Evolutionary conservation across 2,113 vertebrate genomes (phyloP).

Genomic region (Neoarius graeffei): DNA sequence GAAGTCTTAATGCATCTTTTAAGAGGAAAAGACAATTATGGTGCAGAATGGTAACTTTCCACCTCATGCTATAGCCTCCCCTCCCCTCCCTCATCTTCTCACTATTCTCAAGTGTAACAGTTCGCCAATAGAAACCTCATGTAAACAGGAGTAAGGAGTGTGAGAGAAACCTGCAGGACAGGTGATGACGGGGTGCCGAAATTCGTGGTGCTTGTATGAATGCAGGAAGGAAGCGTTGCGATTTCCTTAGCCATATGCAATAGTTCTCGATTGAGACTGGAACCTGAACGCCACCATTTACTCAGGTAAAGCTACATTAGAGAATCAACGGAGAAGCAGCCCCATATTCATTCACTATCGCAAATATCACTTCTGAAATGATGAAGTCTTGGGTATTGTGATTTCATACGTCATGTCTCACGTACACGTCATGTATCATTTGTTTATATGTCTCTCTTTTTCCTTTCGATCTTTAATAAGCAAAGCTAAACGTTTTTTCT

Average conservation of each 20-base stretch:
- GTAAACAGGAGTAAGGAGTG: slow-evolving; percentile 33
- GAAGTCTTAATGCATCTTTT: slow-evolving; percentile 71
- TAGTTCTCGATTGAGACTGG: slow-evolving; percentile 51
- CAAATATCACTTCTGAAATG: slow-evolving; percentile 45
- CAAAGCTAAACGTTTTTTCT: slow-evolving; percentile 54
- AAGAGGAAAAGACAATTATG: slow-evolving; percentile 59
- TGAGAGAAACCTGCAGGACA: slow-evolving; percentile 73
- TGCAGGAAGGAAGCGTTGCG: slow-evolving; percentile 1
- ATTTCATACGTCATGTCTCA: slow-evolving; percentile 58
- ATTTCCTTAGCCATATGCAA: slow-evolving; percentile 49
- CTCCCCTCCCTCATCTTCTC: slow-evolving; percentile 48
- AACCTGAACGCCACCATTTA: slow-evolving; percentile 71
- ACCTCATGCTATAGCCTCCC: slow-evolving; percentile 64
- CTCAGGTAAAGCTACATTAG: slow-evolving; percentile 73
- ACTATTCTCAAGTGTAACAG: slow-evolving; percentile 53
- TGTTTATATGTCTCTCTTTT: slow-evolving; percentile 42
- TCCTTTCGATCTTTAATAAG: slow-evolving; percentile 57
- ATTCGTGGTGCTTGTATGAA: slow-evolving; percentile 29
- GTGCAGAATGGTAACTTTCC: slow-evolving; percentile 65
- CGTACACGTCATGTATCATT: slow-evolving; percentile 57
- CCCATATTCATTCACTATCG: slow-evolving; percentile 42
- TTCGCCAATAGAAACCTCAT: slow-evolving; percentile 48
- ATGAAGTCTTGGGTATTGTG: slow-evolving; percentile 13
- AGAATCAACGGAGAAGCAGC: slow-evolving; percentile 52
- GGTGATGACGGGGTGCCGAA: slow-evolving; percentile 55